Evolutionary conservation across 1,140 invertebrate genomes (phyloP).

Genomic region (Colletes gigas): DNA sequence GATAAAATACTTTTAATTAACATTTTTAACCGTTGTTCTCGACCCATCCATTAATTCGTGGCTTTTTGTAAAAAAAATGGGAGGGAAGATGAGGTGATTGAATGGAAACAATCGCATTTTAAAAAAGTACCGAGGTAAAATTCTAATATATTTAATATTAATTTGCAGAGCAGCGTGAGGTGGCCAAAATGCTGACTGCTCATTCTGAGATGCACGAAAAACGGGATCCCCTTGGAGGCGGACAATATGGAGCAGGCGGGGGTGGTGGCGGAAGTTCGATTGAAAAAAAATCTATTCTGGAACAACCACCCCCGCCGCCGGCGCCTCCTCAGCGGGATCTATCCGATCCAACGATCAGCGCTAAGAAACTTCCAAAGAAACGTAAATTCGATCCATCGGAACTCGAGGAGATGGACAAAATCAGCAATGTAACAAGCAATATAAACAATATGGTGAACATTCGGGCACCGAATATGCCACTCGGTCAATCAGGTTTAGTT

Average conservation of each 20-base stretch:
- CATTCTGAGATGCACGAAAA: conserved; percentile 78
- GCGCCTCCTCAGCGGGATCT: conserved; percentile 73
- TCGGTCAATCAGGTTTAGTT: conserved; percentile 62
- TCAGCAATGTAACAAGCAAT: conserved; percentile 71
- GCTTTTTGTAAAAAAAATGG: too few relatives aligned
- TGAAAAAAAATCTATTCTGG: conserved; percentile 73
- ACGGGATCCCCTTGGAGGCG: conserved; percentile 73
- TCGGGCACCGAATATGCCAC: conserved; percentile 56
- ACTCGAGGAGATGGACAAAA: conserved; percentile 85
- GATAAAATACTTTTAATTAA: too few relatives aligned
- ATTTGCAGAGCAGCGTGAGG: conserved; percentile 77
- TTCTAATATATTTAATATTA: not conserved
- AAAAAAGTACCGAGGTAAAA: too few relatives aligned
- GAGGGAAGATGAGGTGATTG: too few relatives aligned
- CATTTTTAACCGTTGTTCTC: too few relatives aligned
- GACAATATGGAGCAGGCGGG: conserved; percentile 75
- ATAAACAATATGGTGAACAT: conserved; percentile 70
- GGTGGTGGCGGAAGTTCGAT: conserved; percentile 72
- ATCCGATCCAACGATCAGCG: conserved; percentile 77
- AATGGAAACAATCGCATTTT: too few relatives aligned
- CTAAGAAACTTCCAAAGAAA: conserved; percentile 91
- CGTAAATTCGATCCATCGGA: conserved; percentile 93
- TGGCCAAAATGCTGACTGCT: conserved; percentile 78
- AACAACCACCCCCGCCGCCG: conserved; percentile 76
- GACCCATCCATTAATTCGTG: too few relatives aligned